Base-by-base conservation (phyloP, 2,888 invertebrate genomes). In the Caenorhabditis doughertyi region DNA sequence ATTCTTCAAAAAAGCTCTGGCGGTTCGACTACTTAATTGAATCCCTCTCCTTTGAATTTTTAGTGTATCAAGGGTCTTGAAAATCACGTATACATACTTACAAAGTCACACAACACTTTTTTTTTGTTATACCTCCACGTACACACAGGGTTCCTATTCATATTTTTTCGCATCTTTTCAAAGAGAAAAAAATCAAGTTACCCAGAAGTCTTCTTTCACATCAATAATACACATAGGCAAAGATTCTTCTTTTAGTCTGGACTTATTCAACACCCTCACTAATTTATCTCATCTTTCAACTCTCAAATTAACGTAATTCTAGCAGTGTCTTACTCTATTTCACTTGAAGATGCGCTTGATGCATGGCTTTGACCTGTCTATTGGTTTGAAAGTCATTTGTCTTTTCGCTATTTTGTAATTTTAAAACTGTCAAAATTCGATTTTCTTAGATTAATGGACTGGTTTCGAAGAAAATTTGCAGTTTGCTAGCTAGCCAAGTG, bases 271-370 rank as follows among this genome's bases (percentile, higher is more conserved):
- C 76, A 67, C 60, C 49, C 76, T 58, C 51, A 67, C 76, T 76
- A 56, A 76, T 76, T 60, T 56, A 76, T 76, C 67, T 76, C 76
- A 76, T 58, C 60, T 76, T 76, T 67, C 76, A 58, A 32, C 35
- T 29, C 65, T 60, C 60, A 58, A 67, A 58, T 76, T 67, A 32
- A 67, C 58, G 55, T 67, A 53, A 42, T 62, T 42, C 27, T 56
- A 55, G 21, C 47, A 67, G 49, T 47, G 58, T 67, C 49, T 56
- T 35, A 32, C 42, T 55, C 55, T 2, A 13, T 62, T 35, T 62
- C 47, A 62, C 29, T 44, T 27, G 25, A 62, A 27, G 62, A 62
- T 53, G n/a, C n/a, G n/a, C n/a, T n/a, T n/a, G n/a, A n/a, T n/a
- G 62, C 29, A 56, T 56, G 32, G 23, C 27, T 60, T 71, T 47